Evolutionary conservation across 1,140 invertebrate genomes (phyloP).

Genomic region (Rhopalosiphum padi): DNA sequence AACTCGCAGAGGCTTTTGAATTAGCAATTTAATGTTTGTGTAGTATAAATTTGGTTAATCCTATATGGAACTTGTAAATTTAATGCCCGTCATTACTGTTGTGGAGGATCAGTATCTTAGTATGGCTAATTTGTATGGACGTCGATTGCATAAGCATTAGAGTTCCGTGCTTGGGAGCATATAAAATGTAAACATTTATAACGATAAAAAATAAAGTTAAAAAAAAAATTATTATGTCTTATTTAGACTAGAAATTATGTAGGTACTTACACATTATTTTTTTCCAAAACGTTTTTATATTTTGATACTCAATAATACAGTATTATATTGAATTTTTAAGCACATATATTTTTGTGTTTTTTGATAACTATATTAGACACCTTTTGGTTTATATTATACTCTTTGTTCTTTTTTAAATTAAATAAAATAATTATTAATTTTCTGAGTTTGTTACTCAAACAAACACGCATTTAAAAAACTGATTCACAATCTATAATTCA

Average conservation of each 20-base stretch:
- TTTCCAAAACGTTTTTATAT: too few relatives aligned
- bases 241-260: too few relatives aligned
- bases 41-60: conserved; percentile 39
- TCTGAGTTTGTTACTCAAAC: neutral
- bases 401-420: neutral
- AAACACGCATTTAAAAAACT: neutral
- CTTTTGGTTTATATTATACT: neutral
- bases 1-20: conserved; percentile 12
- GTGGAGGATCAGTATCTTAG: neutral
- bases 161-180: neutral
- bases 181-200: too few relatives aligned
- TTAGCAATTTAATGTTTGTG: conserved; percentile 30
- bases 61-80: neutral
- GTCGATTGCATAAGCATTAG: conserved; percentile 30
- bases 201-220: too few relatives aligned
- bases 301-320: neutral
- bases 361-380: neutral
- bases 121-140: conserved; percentile 33
- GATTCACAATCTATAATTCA: neutral
- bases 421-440: neutral
- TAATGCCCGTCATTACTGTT: neutral
- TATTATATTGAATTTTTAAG: neutral
- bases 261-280: too few relatives aligned
- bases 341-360: neutral
- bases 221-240: neutral